These are phyloP conservation scores for Scytalopus superciliaris DNA, from an alignment of 2,113 vertebrate species.

Conservation along the genomic window DNA sequence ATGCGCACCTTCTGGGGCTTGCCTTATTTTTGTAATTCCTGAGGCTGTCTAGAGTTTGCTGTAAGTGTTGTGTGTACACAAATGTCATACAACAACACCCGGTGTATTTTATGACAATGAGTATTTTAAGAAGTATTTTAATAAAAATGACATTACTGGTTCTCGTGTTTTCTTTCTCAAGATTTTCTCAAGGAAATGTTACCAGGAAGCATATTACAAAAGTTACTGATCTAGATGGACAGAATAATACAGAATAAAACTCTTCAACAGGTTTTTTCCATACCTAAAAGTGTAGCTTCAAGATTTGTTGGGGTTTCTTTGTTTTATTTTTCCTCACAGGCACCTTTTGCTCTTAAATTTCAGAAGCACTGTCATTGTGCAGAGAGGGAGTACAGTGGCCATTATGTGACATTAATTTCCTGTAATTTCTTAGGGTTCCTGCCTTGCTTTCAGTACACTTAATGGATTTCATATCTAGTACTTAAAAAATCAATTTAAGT, in stretches of 20 bases:
- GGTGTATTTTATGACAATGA: not conserved
- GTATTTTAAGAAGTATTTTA: conserved; percentile 49
- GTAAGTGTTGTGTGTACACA: not conserved
- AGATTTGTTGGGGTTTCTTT: not conserved
- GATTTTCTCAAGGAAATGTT: not conserved
- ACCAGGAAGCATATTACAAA: not conserved
- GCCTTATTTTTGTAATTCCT: not conserved
- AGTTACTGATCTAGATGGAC: not conserved
- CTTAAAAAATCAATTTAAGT: not conserved
- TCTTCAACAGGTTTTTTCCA: not conserved
- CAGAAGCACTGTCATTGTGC: not conserved
- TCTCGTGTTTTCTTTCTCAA: conserved; percentile 3
- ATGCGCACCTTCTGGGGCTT: not conserved
- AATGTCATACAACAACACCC: not conserved
- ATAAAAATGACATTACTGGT: conserved; percentile 55
- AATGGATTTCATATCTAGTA: not conserved
- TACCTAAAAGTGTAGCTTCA: not conserved
- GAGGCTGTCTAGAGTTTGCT: not conserved
- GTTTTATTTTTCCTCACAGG: not conserved
- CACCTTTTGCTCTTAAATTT: not conserved
- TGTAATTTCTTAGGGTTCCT: not conserved
- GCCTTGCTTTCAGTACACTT: not conserved
- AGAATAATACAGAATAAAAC: not conserved
- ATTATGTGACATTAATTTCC: not conserved
- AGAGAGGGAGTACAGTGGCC: not conserved